Evolutionary conservation across 2,113 vertebrate species (phyloP), one percentile per base, ranked within the genome.

Genomic region (Chamaetylas fuelleborni): DNA sequence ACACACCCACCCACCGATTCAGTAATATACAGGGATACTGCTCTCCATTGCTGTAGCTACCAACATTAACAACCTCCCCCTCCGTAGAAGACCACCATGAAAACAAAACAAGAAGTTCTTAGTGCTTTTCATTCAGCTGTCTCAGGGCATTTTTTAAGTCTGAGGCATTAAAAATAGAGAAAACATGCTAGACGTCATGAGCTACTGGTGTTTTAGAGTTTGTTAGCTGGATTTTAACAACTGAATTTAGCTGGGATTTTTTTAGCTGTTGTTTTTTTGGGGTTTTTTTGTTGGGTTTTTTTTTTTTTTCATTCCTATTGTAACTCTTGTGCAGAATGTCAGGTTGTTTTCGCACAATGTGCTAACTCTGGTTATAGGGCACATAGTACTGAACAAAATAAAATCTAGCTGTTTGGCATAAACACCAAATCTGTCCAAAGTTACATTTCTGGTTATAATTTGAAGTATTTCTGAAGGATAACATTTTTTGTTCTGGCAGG

Each of bases 1-100:
- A 51, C 38, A 26, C 24, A 79, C 24, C 18, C 9, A 2, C 2
- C 3, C 15, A 29, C 8, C 0, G 0, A 80, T 33, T 70, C 45
- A 47, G 25, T 82, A 70, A 77, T 65, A 38, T 61, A 54, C 2
- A 65, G 34, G 6, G 62, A 82, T 47, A 57, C 48, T 92, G 17
- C 36, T 79, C 48, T 50, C 42, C 34, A 60, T 43, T 89, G 43
- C 47, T 86, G 8, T 12, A 72, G 45, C 19, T 45, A 51, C 33
- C 25, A 64, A 85, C 50, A 85, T 40, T 26, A 73, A 78, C 33
- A 8, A 19, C 36, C 17, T 82, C 7, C 18, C 2, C 7, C 16
- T 50, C 6, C 0, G 0, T 10, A 53, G 34, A 81, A 72, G 36
- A 36, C 26, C 28, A 45, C 14, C 31, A 57, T 0, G 3, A 64